Evolutionary conservation across 1,140 invertebrate genomes (phyloP).

Genomic region (Homalodisca vitripennis): DNA sequence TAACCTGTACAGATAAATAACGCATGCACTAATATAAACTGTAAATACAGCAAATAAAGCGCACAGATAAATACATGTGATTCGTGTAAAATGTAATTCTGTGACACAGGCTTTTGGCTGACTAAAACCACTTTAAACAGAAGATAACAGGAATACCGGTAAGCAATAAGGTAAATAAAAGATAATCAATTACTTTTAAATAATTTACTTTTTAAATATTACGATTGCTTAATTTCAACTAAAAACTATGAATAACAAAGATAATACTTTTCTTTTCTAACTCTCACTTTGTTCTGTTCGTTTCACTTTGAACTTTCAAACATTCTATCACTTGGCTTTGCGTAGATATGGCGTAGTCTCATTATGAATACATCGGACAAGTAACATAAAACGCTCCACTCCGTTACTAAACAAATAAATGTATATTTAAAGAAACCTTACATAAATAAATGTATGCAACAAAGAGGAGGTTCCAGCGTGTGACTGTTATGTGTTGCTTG

Average conservation of each 20-base stretch:
- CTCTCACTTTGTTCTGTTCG: neutral
- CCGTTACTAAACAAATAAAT: neutral
- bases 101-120: conserved; percentile 25
- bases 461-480: conserved; percentile 3
- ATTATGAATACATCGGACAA: too few relatives aligned
- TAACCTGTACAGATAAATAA: neutral
- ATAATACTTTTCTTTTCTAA: conserved; percentile 8
- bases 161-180: conserved; percentile 34
- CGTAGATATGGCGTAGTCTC: too few relatives aligned
- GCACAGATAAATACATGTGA: neutral
- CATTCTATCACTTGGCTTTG: too few relatives aligned
- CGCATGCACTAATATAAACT: conserved; percentile 12
- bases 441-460: neutral
- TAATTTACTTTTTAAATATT: conserved; percentile 23
- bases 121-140: conserved; percentile 25
- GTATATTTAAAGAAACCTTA: neutral
- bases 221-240: conserved; percentile 1
- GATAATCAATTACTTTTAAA: neutral
- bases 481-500: neutral
- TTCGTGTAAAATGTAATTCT: conserved; percentile 23
- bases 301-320: too few relatives aligned
- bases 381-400: neutral
- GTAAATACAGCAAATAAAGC: neutral
- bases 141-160: conserved; percentile 19
- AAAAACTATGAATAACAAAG: conserved; percentile 22